A percentile compares a stretch with the other conserved stretches of the same genome.
Evolutionary conservation across 2,888 invertebrate species (phyloP).

Genomic region (Galerucella pusilla): DNA sequence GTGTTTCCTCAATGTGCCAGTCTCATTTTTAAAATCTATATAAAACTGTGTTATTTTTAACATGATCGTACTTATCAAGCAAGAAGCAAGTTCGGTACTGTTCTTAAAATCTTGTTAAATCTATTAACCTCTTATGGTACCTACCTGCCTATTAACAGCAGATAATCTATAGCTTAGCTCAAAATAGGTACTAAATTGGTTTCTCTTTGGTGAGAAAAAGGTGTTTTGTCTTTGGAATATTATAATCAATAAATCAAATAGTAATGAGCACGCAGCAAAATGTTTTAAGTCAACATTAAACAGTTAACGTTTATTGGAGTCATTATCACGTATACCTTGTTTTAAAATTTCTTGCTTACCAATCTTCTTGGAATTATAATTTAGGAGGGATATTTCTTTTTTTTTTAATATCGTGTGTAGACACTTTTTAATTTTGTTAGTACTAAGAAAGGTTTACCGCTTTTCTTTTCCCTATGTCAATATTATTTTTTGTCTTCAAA

Average conservation of each 20-base stretch:
- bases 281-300: slow-evolving; percentile 45
- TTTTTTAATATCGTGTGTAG: neutral
- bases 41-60: too few species aligned
- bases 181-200: slow-evolving; percentile 14
- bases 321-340: slow-evolving; percentile 46
- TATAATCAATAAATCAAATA: slow-evolving; percentile 46
- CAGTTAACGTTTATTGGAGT: slow-evolving; percentile 46
- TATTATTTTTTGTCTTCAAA: slow-evolving; percentile 8
- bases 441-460: slow-evolving; percentile 6
- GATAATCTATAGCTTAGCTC: slow-evolving; percentile 9
- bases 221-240: slow-evolving; percentile 37
- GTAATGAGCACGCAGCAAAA: slow-evolving; percentile 39
- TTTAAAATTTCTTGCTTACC: slow-evolving; percentile 42
- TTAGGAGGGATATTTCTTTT: slow-evolving; percentile 19
- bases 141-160: slow-evolving; percentile 8
- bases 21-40: too few species aligned
- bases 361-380: slow-evolving; percentile 30
- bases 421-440: slow-evolving; percentile 10
- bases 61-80: neutral
- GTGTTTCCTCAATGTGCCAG: too few species aligned
- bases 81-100: slow-evolving; percentile 49
- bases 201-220: slow-evolving; percentile 23
- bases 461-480: slow-evolving; percentile 14
- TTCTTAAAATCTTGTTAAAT: slow-evolving; percentile 8
- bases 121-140: slow-evolving; percentile 9